Conservation (phyloP, 2,888 invertebrate genomes). For the Epirrhoe alternata region DNA sequence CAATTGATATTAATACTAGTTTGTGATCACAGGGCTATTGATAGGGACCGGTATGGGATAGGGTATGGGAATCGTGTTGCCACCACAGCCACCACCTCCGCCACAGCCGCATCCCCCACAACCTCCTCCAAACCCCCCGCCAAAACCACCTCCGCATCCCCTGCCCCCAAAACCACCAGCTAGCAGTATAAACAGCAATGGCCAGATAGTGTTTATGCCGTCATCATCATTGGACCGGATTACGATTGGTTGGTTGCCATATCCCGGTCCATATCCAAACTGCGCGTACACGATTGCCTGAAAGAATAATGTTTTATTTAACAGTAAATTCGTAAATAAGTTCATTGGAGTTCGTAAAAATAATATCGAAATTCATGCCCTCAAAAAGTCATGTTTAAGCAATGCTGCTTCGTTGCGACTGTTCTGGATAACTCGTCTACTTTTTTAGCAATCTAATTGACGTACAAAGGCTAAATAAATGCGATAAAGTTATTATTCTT, state of each 20-base stretch:
- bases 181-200: constrained; percentile 58
- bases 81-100: constrained; percentile 41
- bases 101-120: constrained; percentile 45
- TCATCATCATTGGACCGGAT: constrained; percentile 56
- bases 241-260: constrained; percentile 56
- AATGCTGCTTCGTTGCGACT: too few relatives aligned
- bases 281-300: constrained; percentile 61
- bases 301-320: constrained; percentile 28
- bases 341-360: too few relatives aligned
- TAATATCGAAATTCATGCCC: too few relatives aligned
- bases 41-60: constrained; percentile 60
- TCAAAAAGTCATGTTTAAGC: too few relatives aligned
- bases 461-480: not conserved
- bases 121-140: constrained; percentile 47
- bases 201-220: constrained; percentile 53
- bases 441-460: not conserved
- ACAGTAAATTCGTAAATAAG: not conserved
- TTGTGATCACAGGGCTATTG: constrained; percentile 49
- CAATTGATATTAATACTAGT: not conserved
- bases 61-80: constrained; percentile 56
- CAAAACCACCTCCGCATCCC: constrained; percentile 43
- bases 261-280: constrained; percentile 47
- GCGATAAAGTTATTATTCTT: constrained; percentile 43
- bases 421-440: too few relatives aligned
- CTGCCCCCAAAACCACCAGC: constrained; percentile 47